phyloP scores from a whole-genome alignment of 2,797 vertebrate species.

The Setipinna tenuifilis region DNA sequence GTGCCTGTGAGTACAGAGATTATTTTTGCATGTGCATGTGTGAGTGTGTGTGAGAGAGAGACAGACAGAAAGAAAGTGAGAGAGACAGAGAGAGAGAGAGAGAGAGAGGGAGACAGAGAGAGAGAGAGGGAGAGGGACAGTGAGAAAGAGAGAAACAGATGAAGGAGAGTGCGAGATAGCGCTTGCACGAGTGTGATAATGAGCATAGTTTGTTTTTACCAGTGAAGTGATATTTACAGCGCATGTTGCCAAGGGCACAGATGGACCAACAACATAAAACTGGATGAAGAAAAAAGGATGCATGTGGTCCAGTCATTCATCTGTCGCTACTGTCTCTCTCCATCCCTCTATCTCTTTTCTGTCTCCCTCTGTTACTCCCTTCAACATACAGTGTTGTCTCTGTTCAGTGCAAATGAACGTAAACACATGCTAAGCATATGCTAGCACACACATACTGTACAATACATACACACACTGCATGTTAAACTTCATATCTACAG shows the following conservation, averaged over 20 bases:
- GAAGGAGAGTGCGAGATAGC: neutral
- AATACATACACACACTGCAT: neutral
- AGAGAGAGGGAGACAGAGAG: no score
- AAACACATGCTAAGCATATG: neutral
- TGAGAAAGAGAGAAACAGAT: neutral
- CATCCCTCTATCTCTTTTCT: neutral
- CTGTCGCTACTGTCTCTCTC: neutral
- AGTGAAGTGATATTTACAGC: conserved; percentile 18
- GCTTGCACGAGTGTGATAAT: neutral
- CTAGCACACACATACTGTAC: neutral
- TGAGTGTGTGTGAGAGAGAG: no score
- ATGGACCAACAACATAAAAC: neutral
- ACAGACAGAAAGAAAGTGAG: no score
- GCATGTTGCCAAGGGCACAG: neutral
- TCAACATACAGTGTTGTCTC: neutral
- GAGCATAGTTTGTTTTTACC: neutral
- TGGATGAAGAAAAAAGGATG: neutral
- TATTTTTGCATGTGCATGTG: no score
- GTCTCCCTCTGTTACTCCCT: neutral
- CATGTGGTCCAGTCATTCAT: neutral
- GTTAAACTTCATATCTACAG: no score
- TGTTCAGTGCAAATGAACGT: neutral
- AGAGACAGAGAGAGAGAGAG: no score
- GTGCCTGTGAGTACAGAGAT: no score
- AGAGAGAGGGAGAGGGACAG: no score